These are phyloP conservation scores for Odontesthes bonariensis DNA, from an alignment of 2,113 vertebrate species.

Conservation along the genomic window DNA sequence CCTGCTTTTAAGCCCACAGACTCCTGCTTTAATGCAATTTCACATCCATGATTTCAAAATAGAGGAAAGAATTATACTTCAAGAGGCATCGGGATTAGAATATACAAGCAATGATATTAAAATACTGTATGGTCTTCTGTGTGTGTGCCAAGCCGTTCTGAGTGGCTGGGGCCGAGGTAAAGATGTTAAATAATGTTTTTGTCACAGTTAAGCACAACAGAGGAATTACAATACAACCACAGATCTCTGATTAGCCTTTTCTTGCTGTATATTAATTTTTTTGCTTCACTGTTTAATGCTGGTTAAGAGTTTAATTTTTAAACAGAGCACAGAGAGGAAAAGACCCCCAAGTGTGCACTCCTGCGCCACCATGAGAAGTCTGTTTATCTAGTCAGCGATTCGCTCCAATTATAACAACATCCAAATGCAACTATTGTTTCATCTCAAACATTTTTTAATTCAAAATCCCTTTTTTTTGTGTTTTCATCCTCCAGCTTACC, in stretches of 20 bases:
- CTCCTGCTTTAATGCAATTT: slow-evolving; percentile 79
- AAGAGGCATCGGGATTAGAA: slow-evolving; percentile 79
- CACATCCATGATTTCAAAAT: slow-evolving; percentile 74
- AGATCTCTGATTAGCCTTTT: slow-evolving; percentile 73
- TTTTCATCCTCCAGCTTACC: slow-evolving; percentile 30
- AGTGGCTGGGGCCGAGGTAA: slow-evolving; percentile 64
- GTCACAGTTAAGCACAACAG: slow-evolving; percentile 63
- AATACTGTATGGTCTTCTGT: slow-evolving; percentile 58
- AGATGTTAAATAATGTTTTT: slow-evolving; percentile 77
- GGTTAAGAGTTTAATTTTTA: slow-evolving; percentile 73
- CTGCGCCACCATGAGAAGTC: slow-evolving; percentile 41
- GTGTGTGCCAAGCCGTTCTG: slow-evolving; percentile 25
- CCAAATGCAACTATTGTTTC: slow-evolving; percentile 77
- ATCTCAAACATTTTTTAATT: slow-evolving; percentile 68
- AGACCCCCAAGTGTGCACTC: slow-evolving; percentile 67
- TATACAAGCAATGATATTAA: slow-evolving; percentile 76
- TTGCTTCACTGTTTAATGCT: slow-evolving; percentile 47
- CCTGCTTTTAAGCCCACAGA: slow-evolving; percentile 76
- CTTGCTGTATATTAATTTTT: slow-evolving; percentile 72
- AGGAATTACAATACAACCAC: slow-evolving; percentile 65
- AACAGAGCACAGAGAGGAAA: slow-evolving; percentile 71
- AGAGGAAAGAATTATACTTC: slow-evolving; percentile 77
- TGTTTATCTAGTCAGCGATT: slow-evolving; percentile 75
- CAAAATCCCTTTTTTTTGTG: slow-evolving; percentile 56
- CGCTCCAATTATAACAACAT: slow-evolving; percentile 75